Evolutionary conservation across 37 sponge, comb jelly and placozoan species (phyloP).

Genomic region (Hormiphora californensis): DNA sequence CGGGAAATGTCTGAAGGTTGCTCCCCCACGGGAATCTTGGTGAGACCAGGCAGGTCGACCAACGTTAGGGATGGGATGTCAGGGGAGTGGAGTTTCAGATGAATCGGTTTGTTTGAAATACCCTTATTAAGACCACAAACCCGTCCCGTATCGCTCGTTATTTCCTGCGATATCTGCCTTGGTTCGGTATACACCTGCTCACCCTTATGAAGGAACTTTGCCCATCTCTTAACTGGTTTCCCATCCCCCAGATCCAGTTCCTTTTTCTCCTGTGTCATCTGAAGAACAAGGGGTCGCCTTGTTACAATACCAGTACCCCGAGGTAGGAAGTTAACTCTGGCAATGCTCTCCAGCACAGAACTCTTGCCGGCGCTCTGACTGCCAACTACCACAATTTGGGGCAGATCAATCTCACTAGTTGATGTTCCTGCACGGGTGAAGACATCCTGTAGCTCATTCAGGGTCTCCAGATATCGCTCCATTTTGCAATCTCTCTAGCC

Average conservation of each 20-base stretch:
- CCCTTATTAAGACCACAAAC: conserved; percentile 57
- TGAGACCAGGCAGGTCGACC: conserved; percentile 93
- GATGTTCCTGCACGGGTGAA: conserved; percentile 81
- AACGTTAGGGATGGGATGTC: conserved; percentile 88
- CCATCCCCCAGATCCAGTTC: conserved; percentile 35
- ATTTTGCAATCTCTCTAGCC: background rate
- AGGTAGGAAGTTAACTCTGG: conserved; percentile 88
- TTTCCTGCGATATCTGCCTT: background rate
- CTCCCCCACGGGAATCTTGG: conserved; percentile 94
- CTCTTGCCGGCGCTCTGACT: conserved; percentile 76
- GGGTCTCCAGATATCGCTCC: conserved; percentile 23
- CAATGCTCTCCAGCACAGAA: conserved; percentile 91
- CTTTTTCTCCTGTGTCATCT: conserved; percentile 64
- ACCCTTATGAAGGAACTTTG: conserved; percentile 68
- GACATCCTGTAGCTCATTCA: conserved; percentile 97
- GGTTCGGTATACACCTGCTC: conserved; percentile 37
- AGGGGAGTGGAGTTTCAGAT: conserved; percentile 77
- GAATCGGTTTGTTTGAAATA: conserved; percentile 76
- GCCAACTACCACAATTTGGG: conserved; percentile 95
- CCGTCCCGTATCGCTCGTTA: background rate
- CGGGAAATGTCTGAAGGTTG: conserved; percentile 91
- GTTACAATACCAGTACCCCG: conserved; percentile 90
- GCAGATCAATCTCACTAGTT: conserved; percentile 77
- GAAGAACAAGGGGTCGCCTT: conserved; percentile 87
- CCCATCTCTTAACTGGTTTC: conserved; percentile 71